phyloP scores from a whole-genome alignment of 2,888 invertebrate genomes.

The Psylliodes chrysocephalus region DNA sequence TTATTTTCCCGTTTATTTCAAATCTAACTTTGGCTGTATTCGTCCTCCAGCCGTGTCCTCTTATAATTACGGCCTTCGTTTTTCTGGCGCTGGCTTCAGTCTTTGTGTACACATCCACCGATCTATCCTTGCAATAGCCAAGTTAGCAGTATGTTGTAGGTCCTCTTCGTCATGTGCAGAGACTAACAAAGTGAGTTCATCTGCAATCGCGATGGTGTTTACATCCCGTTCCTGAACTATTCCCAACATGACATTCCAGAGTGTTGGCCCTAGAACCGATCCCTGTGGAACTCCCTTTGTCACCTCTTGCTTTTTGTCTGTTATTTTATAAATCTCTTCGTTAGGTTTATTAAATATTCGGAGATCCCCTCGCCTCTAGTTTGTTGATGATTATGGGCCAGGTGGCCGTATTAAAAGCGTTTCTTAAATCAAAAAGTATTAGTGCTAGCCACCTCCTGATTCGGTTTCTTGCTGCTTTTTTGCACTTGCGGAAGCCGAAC shows the following conservation, averaged over 20 bases:
- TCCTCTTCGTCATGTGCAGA: not conserved
- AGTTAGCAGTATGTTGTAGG: not conserved
- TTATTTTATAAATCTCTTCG: not conserved
- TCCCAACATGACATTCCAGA: not conserved
- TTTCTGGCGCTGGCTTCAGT: not conserved
- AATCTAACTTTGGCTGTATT: not conserved
- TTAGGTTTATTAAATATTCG: not conserved
- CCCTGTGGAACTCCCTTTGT: conserved; percentile 12
- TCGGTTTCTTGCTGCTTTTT: no score
- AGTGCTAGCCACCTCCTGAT: not conserved
- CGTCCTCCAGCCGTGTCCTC: not conserved
- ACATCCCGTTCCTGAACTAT: not conserved
- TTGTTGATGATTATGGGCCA: not conserved
- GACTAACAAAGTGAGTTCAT: conserved; percentile 3
- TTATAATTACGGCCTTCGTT: not conserved
- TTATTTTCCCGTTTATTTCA: not conserved
- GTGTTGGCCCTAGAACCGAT: conserved; percentile 1
- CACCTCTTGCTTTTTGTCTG: not conserved
- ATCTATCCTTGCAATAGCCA: not conserved
- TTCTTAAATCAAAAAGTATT: not conserved
- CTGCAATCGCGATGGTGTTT: not conserved
- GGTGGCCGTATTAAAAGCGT: not conserved
- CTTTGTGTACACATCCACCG: not conserved
- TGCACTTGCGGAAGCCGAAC: conserved; percentile 29
- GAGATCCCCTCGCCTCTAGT: not conserved